Base-by-base conservation (phyloP, 2,113 vertebrate genomes). In the Actinemys pallida region DNA sequence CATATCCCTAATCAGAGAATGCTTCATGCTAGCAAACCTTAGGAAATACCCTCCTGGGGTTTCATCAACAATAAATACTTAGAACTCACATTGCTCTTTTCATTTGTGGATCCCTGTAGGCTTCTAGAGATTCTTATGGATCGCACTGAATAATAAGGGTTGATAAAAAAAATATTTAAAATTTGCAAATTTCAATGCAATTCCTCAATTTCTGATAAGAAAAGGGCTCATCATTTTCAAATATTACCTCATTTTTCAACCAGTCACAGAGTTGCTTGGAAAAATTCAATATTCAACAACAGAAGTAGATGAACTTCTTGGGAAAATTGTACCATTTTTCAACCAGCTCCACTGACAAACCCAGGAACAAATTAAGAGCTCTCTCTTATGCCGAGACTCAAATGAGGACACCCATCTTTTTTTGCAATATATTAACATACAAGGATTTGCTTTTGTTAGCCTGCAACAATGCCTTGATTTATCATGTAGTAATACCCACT, bases 311-410 rank as follows among this genome's bases (percentile, higher is more conserved):
- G 22, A 78, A 76, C 24, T 76, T 47, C 7, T 24, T 27, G 39
- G 9, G n/a, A 42, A 42, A 39, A 76, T 17, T 16, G 24, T 52
- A 20, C 49, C 27, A 22, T 52, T 81, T 81, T 81, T 52, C 19
- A 81, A n/a, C 17, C 29, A 52, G 29, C 31, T 10, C 19, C 29
- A 81, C 5, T 31, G 10, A 53, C 19, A 81, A 50, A 49, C 27
- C 16, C 86, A 89, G 25, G 54, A 90, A 82, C 59, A 92, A 87
- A 29, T 13, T 93, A 93, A 93, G 82, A 39, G 78, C 83, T 93
- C 52, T 27, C 62, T 53, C 39, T 88, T 72, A 57, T 12, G 4
- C 4, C 62, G 92, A 12, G 39, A 1, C 16, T 90, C 10, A 87
- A 47, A 85, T 42, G 12, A 94, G n/a, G 86, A 92, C 83, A 78